Percentiles rank a stretch among this genome's conserved stretches.
Evolutionary conservation across 2,113 vertebrate species (phyloP).

Genomic region (Protobothrops flavoviridis): DNA sequence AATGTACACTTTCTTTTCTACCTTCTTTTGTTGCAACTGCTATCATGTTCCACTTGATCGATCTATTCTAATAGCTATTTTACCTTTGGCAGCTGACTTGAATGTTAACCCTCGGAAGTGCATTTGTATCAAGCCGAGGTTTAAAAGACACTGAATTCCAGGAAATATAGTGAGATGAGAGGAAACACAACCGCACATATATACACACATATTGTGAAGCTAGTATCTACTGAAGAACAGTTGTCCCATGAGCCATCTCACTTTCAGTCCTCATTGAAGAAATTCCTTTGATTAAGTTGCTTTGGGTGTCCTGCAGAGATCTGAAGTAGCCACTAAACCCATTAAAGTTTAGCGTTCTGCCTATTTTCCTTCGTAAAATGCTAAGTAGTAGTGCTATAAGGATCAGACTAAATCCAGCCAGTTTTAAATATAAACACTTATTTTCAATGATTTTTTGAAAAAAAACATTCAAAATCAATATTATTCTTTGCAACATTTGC

Average conservation of each 20-base stretch:
- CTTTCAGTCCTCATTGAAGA: not conserved
- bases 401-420: not conserved
- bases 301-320: not conserved
- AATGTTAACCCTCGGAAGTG: constrained; percentile 31
- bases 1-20: constrained; percentile 10
- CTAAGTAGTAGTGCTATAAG: not conserved
- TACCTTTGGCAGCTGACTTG: constrained; percentile 31
- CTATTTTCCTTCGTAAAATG: not conserved
- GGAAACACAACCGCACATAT: not conserved
- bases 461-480: not conserved
- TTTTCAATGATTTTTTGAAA: not conserved
- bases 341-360: not conserved
- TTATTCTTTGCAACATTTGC: not conserved
- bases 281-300: not conserved
- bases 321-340: not conserved
- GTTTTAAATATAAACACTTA: not conserved
- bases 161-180: not conserved
- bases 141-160: not conserved
- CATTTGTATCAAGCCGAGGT: constrained; percentile 30
- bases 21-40: constrained; percentile 33
- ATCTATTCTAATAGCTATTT: constrained; percentile 9
- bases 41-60: constrained; percentile 32
- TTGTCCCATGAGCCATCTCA: not conserved
- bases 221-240: not conserved
- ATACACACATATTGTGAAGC: not conserved